Evolutionary conservation across 2,797 vertebrate species (phyloP).

Genomic region (Strix occidentalis): DNA sequence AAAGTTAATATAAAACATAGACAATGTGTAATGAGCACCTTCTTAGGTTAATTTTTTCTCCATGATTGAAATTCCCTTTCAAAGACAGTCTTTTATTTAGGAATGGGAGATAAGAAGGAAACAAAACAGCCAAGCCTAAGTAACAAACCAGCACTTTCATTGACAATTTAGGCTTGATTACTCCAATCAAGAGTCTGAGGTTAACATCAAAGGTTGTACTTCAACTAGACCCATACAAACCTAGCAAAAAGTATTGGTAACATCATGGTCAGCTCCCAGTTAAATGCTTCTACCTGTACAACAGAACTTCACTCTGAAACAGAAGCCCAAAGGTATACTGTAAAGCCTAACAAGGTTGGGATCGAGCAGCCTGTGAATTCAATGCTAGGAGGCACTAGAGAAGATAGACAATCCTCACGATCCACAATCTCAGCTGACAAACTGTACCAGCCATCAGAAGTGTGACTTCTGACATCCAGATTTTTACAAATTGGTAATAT

Average conservation of each 20-base stretch:
- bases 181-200: neutral
- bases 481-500: neutral
- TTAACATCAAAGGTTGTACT: neutral
- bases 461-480: neutral
- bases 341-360: neutral
- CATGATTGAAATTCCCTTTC: neutral
- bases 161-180: neutral
- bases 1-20: neutral
- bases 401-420: neutral
- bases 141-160: neutral
- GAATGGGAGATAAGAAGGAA: neutral
- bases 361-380: neutral
- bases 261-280: neutral
- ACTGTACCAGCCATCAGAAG: neutral
- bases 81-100: neutral
- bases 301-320: neutral
- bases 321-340: neutral
- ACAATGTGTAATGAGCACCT: neutral
- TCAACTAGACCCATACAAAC: neutral
- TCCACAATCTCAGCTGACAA: neutral
- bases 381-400: neutral
- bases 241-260: neutral
- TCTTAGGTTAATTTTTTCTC: neutral
- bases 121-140: neutral
- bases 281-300: neutral